Evolutionary conservation across 2,888 invertebrate genomes (phyloP).

Genomic region (Icerya purchasi): DNA sequence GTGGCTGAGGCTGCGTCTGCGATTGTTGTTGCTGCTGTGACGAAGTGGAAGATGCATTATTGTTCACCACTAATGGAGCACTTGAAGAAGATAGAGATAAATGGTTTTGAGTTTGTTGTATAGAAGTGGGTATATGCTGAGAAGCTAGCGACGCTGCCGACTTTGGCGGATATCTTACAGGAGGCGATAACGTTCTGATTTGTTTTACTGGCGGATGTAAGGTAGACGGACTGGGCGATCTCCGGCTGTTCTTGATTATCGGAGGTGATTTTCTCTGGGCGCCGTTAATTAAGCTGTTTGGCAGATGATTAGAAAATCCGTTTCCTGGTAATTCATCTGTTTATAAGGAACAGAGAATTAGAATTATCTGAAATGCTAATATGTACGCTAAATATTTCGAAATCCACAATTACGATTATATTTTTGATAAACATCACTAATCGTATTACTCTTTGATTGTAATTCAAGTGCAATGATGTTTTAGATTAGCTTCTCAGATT

Average conservation of each 20-base stretch:
- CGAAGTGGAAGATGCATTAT: neutral
- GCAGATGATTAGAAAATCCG: neutral
- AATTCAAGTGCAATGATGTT: no score
- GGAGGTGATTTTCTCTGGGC: neutral
- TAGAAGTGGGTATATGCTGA: neutral
- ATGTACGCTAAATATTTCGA: neutral
- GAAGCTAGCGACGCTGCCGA: neutral
- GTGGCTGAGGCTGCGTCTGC: neutral
- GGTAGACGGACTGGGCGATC: neutral
- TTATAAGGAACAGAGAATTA: neutral
- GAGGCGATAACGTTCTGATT: neutral
- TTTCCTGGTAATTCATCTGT: neutral
- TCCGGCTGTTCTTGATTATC: neutral
- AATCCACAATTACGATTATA: neutral
- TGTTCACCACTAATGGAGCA: neutral
- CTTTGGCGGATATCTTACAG: neutral
- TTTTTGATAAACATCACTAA: neutral
- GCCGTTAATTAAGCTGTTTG: neutral
- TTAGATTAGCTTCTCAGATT: no score
- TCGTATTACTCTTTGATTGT: no score
- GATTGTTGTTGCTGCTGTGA: neutral
- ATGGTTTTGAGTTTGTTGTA: neutral
- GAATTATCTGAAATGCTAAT: slow-evolving; percentile 2
- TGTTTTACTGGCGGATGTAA: neutral
- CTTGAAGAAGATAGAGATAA: neutral